Conservation (phyloP, 2,888 invertebrate species). For the Netelia fuscicornis region DNA sequence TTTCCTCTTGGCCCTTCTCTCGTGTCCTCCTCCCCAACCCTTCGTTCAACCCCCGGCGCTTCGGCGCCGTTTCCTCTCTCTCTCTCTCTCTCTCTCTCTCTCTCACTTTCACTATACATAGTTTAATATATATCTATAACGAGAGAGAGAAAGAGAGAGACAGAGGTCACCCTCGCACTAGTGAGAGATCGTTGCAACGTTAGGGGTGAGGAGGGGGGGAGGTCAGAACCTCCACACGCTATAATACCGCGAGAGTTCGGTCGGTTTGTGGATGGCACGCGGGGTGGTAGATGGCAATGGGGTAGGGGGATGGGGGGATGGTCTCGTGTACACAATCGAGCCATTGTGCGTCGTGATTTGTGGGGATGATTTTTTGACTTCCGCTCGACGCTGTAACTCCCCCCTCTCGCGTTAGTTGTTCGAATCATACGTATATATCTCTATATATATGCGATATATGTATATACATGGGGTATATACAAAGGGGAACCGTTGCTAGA, state of each 20-base stretch:
- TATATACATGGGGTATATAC: background rate
- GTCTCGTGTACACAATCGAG: conserved; percentile 81
- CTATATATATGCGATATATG: background rate
- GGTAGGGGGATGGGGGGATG: conserved; percentile 59
- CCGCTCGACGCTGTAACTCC: background rate
- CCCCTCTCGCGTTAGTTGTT: background rate
- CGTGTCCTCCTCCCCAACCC: conserved; percentile 62
- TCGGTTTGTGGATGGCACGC: conserved; percentile 47
- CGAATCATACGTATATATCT: background rate
- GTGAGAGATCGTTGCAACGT: conserved; percentile 72
- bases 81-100: conserved; percentile 24
- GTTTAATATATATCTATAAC: conserved; percentile 26
- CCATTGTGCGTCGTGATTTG: conserved; percentile 84
- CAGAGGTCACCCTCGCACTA: conserved; percentile 17
- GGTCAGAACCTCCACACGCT: conserved; percentile 73
- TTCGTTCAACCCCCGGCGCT: conserved; percentile 44
- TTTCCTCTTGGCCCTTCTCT: conserved; percentile 77
- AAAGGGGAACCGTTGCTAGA: background rate
- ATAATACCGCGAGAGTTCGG: conserved; percentile 26
- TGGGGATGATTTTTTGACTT: conserved; percentile 81
- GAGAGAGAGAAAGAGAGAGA: conserved; percentile 4
- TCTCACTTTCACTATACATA: conserved; percentile 45
- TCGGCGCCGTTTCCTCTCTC: conserved; percentile 52
- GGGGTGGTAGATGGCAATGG: conserved; percentile 10
- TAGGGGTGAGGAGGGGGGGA: conserved; percentile 56